Conservation (phyloP, 2,888 invertebrate species). For the Caenorhabditis parvicauda region DNA sequence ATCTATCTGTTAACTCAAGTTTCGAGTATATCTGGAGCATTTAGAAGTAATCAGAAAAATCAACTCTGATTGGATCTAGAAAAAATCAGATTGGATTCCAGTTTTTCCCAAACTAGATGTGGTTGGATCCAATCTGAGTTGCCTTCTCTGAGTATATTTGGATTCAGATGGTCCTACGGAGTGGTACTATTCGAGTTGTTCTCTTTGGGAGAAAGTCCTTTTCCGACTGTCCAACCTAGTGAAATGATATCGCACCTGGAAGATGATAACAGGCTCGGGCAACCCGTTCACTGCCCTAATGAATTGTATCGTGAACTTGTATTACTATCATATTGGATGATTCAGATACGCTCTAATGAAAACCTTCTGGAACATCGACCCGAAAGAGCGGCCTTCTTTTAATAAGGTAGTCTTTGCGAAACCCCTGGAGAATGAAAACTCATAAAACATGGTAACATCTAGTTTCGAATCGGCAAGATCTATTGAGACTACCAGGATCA, state of each 20-base stretch:
- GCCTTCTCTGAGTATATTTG: too few relatives aligned
- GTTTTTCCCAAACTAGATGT: too few relatives aligned
- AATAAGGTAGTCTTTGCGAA: constrained; percentile 15
- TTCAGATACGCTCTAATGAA: constrained; percentile 40
- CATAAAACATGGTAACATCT: too few relatives aligned
- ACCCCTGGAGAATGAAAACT: too few relatives aligned
- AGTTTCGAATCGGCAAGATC: too few relatives aligned
- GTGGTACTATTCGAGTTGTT: constrained; percentile 49
- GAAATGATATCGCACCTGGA: constrained; percentile 45
- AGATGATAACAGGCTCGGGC: constrained; percentile 33
- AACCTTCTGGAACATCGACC: constrained; percentile 28
- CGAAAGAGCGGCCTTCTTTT: constrained; percentile 36
- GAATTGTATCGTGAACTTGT: constrained; percentile 31
- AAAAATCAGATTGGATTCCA: too few relatives aligned
- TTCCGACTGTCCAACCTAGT: constrained; percentile 42
- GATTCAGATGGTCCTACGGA: constrained; percentile 47
- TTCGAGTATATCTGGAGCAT: too few relatives aligned
- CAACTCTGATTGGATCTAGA: too few relatives aligned
- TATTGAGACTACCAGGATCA: too few relatives aligned
- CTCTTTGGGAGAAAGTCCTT: constrained; percentile 48
- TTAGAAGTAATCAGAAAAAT: too few relatives aligned
- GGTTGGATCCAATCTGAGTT: too few relatives aligned
- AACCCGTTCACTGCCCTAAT: constrained; percentile 43
- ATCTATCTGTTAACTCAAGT: too few relatives aligned
- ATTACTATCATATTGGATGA: neutral